Evolutionary conservation across 2,797 vertebrate species (phyloP).

Genomic region (Lutjanus campechanus): DNA sequence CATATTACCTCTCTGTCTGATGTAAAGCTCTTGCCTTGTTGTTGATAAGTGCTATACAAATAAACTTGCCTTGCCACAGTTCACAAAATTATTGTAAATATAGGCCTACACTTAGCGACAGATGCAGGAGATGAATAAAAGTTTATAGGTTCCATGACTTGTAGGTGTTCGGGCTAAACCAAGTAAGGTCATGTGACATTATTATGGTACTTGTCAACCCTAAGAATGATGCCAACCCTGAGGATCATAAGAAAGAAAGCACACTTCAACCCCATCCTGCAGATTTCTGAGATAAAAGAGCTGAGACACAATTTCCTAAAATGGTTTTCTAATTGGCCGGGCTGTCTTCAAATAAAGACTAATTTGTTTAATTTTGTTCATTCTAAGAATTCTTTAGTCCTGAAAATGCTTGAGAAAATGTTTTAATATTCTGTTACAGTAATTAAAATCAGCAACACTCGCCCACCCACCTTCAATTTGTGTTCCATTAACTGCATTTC

Average conservation of each 20-base stretch:
- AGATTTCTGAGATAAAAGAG: slow-evolving; percentile 14
- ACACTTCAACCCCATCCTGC: background rate
- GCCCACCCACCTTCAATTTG: background rate
- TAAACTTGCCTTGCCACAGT: too few species aligned
- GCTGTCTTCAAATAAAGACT: slow-evolving; percentile 29
- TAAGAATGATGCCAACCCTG: background rate
- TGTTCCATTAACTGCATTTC: slow-evolving; percentile 16
- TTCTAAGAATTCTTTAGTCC: background rate
- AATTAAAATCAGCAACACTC: slow-evolving; percentile 13
- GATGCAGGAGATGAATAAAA: too few species aligned
- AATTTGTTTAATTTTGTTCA: background rate
- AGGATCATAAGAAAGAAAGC: background rate
- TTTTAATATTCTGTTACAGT: slow-evolving; percentile 22
- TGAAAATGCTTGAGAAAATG: slow-evolving; percentile 18
- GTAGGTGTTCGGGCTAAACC: background rate
- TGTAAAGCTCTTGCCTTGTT: too few species aligned
- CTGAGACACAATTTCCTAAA: background rate
- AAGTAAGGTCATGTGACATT: background rate
- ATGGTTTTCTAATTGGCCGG: background rate
- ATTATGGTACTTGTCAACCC: background rate
- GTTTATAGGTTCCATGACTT: background rate
- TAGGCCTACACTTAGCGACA: too few species aligned
- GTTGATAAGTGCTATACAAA: background rate
- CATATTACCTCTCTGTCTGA: too few species aligned
- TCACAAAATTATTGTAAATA: too few species aligned